Base-by-base conservation (phyloP, 2,113 vertebrate genomes). In the Hepsetus odoe region DNA sequence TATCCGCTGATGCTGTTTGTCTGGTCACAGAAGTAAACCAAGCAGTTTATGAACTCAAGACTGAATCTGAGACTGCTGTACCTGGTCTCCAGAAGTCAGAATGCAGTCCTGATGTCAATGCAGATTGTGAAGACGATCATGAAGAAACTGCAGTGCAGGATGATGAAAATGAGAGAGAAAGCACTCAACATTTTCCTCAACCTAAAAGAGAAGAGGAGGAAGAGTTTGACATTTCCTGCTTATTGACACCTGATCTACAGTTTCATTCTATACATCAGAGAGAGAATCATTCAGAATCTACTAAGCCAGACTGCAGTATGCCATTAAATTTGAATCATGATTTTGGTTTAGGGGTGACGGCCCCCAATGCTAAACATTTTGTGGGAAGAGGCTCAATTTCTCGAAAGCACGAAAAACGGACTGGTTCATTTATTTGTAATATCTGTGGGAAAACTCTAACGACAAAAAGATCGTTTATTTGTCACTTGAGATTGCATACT, bases 361-460 rank as follows among this genome's bases (percentile, higher is more conserved):
- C 18, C 1, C 38, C 11, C 30, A 68, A 44, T 32, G 62, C 11
- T 0, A 18, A 69, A 33, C 53, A 62, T 62, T 51, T n/a, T 70
- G 61, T 30, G 1, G 33, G 53, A 38, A 42, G 5, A 18, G n/a
- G n/a, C 20, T 32, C n/a, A 1, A 8, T 8, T 32, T n/a, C 55
- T 46, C 11, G 70, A n/a, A 8, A 14, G 0, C 28, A 14, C 53
- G 67, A 64, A 16, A 71, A 30, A 65, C 61, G 38, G 33, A 65
- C 12, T 40, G 58, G 18, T 26, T 62, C 16, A 3, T 71, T 62
- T 38, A 71, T 26, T 30, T 79, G 76, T 35, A 53, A 79, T 65
- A 38, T 79, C 7, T 79, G 76, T n/a, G 68, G 68, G 22, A 79
- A 72, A 40, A 72, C 62, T 30, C 68, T 79, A n/a, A 46, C 76